These are phyloP conservation scores for Lasioglossum figueresi DNA, from an alignment of 2,888 invertebrate genomes.

Conservation along the genomic window DNA sequence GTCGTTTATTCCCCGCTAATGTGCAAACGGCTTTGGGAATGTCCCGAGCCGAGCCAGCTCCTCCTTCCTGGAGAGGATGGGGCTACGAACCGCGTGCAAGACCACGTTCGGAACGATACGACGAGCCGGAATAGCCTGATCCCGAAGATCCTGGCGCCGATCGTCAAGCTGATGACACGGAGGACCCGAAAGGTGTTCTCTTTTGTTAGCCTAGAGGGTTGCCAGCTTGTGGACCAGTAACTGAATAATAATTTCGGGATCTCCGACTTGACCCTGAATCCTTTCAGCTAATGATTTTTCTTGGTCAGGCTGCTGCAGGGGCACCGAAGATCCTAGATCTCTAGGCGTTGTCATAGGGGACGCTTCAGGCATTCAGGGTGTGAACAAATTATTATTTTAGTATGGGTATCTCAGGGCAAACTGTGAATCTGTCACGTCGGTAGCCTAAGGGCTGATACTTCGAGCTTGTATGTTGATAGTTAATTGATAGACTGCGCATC, in stretches of 20 bases:
- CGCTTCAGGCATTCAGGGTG: background rate
- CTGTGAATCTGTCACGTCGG: background rate
- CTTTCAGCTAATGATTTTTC: background rate
- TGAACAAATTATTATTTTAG: slow-evolving; percentile 1
- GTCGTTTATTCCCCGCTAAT: slow-evolving; percentile 77
- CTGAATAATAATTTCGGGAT: background rate
- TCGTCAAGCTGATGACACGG: background rate
- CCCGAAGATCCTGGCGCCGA: background rate
- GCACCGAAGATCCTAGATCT: background rate
- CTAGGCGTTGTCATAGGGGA: background rate
- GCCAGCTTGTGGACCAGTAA: background rate
- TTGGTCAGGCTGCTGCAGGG: background rate
- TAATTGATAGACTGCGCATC: too few species aligned
- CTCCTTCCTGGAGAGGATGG: slow-evolving; percentile 19
- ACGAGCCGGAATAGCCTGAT: slow-evolving; percentile 9
- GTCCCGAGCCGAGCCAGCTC: slow-evolving; percentile 41
- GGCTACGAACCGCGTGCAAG: background rate
- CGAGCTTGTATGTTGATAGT: background rate
- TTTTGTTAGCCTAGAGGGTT: background rate
- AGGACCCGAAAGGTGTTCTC: slow-evolving; percentile 19
- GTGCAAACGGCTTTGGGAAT: slow-evolving; percentile 64
- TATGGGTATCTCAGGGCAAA: background rate
- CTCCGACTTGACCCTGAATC: background rate
- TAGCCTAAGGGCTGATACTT: too few species aligned
- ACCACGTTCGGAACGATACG: slow-evolving; percentile 5